A percentile compares a stretch with the other conserved stretches of the same genome.
phyloP scores from a whole-genome alignment of 2,888 invertebrate genomes.

The Cylindroiulus punctatus region DNA sequence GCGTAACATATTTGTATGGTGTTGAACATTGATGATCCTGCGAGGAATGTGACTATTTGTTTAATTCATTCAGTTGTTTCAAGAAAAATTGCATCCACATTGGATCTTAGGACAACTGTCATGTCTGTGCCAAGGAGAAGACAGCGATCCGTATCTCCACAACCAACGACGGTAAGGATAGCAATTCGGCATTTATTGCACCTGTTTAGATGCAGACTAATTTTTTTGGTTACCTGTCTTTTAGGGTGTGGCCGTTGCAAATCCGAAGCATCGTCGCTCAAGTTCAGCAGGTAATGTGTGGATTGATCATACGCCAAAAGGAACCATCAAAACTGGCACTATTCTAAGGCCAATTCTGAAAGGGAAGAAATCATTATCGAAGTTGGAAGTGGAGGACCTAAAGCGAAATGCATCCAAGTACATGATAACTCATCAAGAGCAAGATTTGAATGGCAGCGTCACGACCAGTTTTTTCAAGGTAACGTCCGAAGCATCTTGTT shows the following conservation, averaged over 20 bases:
- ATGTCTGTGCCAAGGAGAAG: slow-evolving; percentile 59
- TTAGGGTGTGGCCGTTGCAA: slow-evolving; percentile 76
- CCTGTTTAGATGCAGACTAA: not conserved
- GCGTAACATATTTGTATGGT: not conserved
- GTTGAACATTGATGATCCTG: not conserved
- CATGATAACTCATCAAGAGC: slow-evolving; percentile 90
- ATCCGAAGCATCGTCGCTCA: slow-evolving; percentile 81
- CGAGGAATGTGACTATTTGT: not conserved
- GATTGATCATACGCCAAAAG: slow-evolving; percentile 88
- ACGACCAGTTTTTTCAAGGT: slow-evolving; percentile 92
- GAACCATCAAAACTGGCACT: slow-evolving; percentile 81
- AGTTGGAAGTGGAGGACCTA: slow-evolving; percentile 81
- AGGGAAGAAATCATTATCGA: slow-evolving; percentile 83
- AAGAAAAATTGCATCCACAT: slow-evolving; percentile 22
- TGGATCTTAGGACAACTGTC: slow-evolving; percentile 57
- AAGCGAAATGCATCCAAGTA: slow-evolving; percentile 78
- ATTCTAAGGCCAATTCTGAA: slow-evolving; percentile 84
- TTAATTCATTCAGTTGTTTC: not conserved
- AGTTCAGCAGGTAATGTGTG: slow-evolving; percentile 81
- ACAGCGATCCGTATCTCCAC: slow-evolving; percentile 47
- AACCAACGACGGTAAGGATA: slow-evolving; percentile 17
- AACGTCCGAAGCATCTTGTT: too few species aligned
- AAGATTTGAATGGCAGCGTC: slow-evolving; percentile 90
- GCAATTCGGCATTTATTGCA: not conserved
- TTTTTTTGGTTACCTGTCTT: slow-evolving; percentile 55